phyloP scores from a whole-genome alignment of 2,797 vertebrate species.

The Syndactyla subalaris region DNA sequence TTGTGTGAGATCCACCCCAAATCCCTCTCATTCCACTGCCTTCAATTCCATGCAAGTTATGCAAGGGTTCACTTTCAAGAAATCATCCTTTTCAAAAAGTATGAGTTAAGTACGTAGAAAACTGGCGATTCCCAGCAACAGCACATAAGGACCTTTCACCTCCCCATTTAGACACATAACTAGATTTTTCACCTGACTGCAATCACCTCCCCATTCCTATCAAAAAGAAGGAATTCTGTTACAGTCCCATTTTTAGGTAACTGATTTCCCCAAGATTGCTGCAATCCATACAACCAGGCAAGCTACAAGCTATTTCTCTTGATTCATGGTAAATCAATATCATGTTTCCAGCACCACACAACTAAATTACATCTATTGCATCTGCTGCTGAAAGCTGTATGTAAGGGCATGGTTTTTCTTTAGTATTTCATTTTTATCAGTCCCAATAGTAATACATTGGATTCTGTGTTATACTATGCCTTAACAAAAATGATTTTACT shows the following conservation, averaged over 20 bases:
- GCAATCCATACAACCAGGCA: background rate
- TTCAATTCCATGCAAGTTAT: background rate
- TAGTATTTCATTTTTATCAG: slow-evolving; percentile 61
- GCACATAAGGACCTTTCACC: background rate
- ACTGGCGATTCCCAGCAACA: background rate
- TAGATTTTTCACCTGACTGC: background rate
- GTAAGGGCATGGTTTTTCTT: slow-evolving; percentile 29
- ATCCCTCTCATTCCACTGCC: background rate
- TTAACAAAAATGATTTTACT: slow-evolving; percentile 72
- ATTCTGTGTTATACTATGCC: slow-evolving; percentile 36
- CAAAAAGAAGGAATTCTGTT: background rate
- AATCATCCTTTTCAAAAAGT: background rate
- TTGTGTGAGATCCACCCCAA: background rate
- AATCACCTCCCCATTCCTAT: background rate
- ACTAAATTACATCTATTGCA: slow-evolving; percentile 50
- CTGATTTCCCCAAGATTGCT: background rate
- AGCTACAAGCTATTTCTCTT: slow-evolving; percentile 52
- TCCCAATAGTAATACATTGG: slow-evolving; percentile 15
- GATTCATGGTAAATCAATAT: slow-evolving; percentile 70
- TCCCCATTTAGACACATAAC: background rate
- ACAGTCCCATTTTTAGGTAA: slow-evolving; percentile 16
- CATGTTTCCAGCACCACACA: slow-evolving; percentile 52
- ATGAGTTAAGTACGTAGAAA: background rate
- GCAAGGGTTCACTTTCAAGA: background rate
- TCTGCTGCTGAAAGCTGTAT: slow-evolving; percentile 49